phyloP scores from a whole-genome alignment of 2,797 vertebrate genomes.

The Ciconia nigra region DNA sequence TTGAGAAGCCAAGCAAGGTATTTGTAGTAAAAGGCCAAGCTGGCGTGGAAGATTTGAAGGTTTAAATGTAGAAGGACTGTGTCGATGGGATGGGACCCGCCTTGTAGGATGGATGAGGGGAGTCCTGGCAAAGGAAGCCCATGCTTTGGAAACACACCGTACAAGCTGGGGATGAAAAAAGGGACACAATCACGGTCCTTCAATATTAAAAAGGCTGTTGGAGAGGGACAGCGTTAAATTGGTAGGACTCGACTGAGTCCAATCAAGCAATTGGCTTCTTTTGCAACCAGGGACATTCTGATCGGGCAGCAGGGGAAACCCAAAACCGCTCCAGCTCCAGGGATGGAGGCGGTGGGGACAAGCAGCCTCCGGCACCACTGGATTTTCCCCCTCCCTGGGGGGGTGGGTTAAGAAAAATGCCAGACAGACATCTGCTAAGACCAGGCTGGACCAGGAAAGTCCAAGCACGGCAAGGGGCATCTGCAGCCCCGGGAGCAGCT shows the following conservation, averaged over 20 bases:
- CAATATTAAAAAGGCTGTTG: neutral
- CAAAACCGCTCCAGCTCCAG: neutral
- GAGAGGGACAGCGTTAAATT: neutral
- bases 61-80: neutral
- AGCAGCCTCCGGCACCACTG: neutral
- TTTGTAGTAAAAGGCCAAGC: neutral
- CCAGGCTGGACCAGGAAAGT: neutral
- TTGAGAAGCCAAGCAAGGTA: neutral
- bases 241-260: neutral
- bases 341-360: neutral
- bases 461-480: rapidly evolving
- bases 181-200: rapidly evolving
- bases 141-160: rapidly evolving
- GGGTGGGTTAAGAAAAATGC: neutral
- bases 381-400: neutral
- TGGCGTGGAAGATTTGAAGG: neutral
- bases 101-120: neutral
- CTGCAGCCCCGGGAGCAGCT: neutral
- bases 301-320: neutral
- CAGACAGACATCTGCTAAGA: neutral
- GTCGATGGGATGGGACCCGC: neutral
- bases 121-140: neutral
- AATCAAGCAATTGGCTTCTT: neutral
- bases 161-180: neutral
- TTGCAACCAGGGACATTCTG: neutral